A percentile compares a stretch with the other conserved stretches of the same genome.
phyloP scores from a whole-genome alignment of 2,113 vertebrate genomes.

The Copsychus sechellarum region DNA sequence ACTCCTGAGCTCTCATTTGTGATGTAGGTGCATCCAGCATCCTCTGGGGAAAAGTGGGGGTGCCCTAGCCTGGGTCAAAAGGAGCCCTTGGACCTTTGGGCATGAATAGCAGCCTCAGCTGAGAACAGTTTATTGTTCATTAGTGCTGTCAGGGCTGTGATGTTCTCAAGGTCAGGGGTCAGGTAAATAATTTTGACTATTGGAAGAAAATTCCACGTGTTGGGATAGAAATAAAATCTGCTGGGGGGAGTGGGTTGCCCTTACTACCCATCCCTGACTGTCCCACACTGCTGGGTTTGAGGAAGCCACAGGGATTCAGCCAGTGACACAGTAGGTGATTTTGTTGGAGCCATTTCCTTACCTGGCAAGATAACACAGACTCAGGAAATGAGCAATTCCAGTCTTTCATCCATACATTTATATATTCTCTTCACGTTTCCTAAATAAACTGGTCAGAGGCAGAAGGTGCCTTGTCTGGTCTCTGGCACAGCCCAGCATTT shows the following conservation, averaged over 20 bases:
- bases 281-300: neutral
- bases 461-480: neutral
- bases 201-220: accelerated
- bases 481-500: neutral
- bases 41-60: neutral
- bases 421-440: neutral
- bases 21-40: neutral
- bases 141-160: neutral
- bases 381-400: neutral
- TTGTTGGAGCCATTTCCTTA: neutral
- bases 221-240: neutral
- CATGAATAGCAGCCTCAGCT: neutral
- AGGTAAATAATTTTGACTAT: neutral
- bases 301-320: accelerated
- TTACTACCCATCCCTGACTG: neutral
- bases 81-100: neutral
- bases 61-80: neutral
- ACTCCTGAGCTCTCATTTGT: neutral
- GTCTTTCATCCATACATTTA: neutral
- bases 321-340: accelerated
- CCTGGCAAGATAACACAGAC: neutral
- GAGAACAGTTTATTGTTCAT: neutral
- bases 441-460: too few relatives aligned
- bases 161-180: neutral
- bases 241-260: accelerated